Base-by-base conservation (phyloP, 2,888 invertebrate species). In the Iselma pallidipennis region DNA sequence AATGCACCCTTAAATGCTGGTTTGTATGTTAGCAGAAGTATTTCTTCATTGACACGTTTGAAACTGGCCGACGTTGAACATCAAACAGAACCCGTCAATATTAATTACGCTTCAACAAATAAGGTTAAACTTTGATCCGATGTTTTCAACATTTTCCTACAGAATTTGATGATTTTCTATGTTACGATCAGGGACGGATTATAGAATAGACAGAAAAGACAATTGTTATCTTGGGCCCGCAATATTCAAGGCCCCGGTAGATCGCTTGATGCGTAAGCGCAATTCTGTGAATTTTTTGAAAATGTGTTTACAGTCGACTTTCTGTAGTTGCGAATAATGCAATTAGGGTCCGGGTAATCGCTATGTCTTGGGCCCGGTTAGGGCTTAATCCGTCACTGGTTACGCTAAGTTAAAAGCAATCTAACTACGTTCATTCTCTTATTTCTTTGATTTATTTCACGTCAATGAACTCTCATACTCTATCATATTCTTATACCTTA, bases 31-130 rank as follows among this genome's bases (percentile, higher is more conserved):
- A 60, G 60, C 42, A 51, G 55, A 63, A 63, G 60, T 60, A 60
- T 66, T 68, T 63, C 58, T 68, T 59, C 56, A 55, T 51, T 57
- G 60, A 59, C 61, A 61, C 60, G 63, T 66, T 65, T 53, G 10
- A 57, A 65, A 66, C 58, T 59, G 58, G 60, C 61, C 31, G 53
- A 53, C 60, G 63, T 45, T 45, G 66, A 61, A 66, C 62, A 66
- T 69, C 67, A 69, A 69, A 67, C 65, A 61, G 63, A 66, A 66
- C 65, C 65, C 66, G 67, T 68, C 65, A 67, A 69, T 66, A 69
- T 67, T 68, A 69, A 69, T 67, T 69, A 67, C 67, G 59, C 63
- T 58, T 60, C 51, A 45, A 58, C 61, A 65, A 63, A 68, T 66
- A 68, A 66, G 48, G 61, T 66, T 59, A 60, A 63, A 66, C 66